phyloP scores from a whole-genome alignment of 2,888 invertebrate genomes.

The Theretra japonica region DNA sequence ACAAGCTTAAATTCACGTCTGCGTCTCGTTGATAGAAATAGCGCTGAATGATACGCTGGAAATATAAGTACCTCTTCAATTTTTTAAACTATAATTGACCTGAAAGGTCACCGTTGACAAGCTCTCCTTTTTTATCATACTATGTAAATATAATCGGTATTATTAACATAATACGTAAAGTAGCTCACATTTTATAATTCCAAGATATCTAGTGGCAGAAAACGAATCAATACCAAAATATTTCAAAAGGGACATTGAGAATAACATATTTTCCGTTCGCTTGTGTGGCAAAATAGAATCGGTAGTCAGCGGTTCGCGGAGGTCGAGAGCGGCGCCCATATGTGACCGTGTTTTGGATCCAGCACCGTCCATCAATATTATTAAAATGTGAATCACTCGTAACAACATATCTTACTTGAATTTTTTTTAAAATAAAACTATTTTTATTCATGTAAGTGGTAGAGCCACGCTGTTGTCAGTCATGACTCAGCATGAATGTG shows the following conservation, averaged over 20 bases:
- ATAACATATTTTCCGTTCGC: conserved; percentile 64
- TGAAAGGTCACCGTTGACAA: too few relatives aligned
- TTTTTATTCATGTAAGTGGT: background rate
- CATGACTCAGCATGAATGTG: too few relatives aligned
- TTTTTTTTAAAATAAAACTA: background rate
- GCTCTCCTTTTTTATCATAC: too few relatives aligned
- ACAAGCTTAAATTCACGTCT: too few relatives aligned
- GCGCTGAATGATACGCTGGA: too few relatives aligned
- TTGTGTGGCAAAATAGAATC: conserved; percentile 55
- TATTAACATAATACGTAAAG: background rate
- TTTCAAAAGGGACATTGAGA: conserved; percentile 53
- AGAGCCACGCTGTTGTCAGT: too few relatives aligned
- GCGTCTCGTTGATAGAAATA: too few relatives aligned
- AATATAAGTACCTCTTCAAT: too few relatives aligned
- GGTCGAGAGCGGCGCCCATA: conserved; percentile 55
- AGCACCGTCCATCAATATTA: conserved; percentile 24
- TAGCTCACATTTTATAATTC: background rate
- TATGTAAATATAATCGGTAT: too few relatives aligned
- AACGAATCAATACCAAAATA: conserved; percentile 53
- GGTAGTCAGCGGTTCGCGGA: conserved; percentile 59
- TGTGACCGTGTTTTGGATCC: conserved; percentile 47
- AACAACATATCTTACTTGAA: background rate
- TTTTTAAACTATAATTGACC: too few relatives aligned
- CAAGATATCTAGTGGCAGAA: conserved; percentile 27
- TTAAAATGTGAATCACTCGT: conserved; percentile 17